These are phyloP conservation scores for Fukomys damarensis DNA, from an alignment of 2,113 vertebrate species.

Conservation along the genomic window DNA sequence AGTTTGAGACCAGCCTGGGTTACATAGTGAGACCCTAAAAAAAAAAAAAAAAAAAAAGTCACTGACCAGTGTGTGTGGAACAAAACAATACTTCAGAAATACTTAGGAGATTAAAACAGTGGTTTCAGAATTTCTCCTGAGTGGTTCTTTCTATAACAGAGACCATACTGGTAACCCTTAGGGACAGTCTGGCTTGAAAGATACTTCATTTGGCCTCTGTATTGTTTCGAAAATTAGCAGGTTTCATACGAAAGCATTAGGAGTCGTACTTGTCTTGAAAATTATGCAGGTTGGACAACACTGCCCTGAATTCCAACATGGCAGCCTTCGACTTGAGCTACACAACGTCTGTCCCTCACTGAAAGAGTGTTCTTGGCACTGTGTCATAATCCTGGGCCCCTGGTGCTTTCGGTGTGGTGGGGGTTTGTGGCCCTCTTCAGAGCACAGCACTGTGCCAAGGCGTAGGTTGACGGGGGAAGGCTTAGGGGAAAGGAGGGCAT, in stretches of 20 bases:
- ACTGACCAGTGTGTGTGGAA: not conserved
- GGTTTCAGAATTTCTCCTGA: not conserved
- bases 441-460: not conserved
- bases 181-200: not conserved
- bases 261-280: not conserved
- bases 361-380: not conserved
- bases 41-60: too few species aligned
- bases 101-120: not conserved
- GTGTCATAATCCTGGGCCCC: not conserved
- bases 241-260: constrained; percentile 8
- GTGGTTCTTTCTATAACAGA: not conserved
- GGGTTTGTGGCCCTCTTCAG: not conserved
- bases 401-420: not conserved
- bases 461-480: not conserved
- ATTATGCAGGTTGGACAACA: not conserved
- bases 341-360: not conserved
- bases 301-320: not conserved
- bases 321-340: not conserved
- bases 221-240: not conserved
- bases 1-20: too few species aligned
- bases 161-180: not conserved
- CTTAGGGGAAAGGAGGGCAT: not conserved
- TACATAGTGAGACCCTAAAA: too few species aligned
- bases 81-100: not conserved
- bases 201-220: not conserved